phyloP scores from a whole-genome alignment of 2,113 vertebrate genomes.

The Calonectris borealis region DNA sequence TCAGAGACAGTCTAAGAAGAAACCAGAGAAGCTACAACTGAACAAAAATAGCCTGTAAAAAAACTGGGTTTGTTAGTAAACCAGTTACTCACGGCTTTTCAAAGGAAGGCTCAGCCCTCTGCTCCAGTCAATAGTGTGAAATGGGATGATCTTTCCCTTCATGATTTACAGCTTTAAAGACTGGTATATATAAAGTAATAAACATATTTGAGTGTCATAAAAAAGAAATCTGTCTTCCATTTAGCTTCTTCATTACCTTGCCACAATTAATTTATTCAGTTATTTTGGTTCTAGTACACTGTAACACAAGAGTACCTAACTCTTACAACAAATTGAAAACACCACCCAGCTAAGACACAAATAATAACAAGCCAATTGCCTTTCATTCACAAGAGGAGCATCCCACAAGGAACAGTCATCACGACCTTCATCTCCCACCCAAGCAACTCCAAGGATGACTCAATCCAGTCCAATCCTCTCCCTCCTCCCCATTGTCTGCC shows the following conservation, averaged over 20 bases:
- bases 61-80: not conserved
- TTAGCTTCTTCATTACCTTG: not conserved
- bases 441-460: not conserved
- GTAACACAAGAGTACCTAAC: not conserved
- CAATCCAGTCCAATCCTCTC: not conserved
- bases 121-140: not conserved
- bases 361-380: not conserved
- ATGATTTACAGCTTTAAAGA: not conserved
- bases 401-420: not conserved
- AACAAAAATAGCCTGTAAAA: not conserved
- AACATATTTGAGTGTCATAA: not conserved
- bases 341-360: not conserved
- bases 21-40: not conserved
- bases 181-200: not conserved
- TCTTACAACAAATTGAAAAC: not conserved
- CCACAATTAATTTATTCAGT: not conserved
- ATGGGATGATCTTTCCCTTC: not conserved
- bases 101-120: not conserved
- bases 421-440: not conserved
- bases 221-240: not conserved
- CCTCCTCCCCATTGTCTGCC: not conserved
- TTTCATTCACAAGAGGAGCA: not conserved
- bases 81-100: not conserved
- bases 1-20: not conserved
- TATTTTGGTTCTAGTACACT: not conserved